These are phyloP conservation scores for Troides helena DNA, from an alignment of 2,888 invertebrate species.

Conservation along the genomic window DNA sequence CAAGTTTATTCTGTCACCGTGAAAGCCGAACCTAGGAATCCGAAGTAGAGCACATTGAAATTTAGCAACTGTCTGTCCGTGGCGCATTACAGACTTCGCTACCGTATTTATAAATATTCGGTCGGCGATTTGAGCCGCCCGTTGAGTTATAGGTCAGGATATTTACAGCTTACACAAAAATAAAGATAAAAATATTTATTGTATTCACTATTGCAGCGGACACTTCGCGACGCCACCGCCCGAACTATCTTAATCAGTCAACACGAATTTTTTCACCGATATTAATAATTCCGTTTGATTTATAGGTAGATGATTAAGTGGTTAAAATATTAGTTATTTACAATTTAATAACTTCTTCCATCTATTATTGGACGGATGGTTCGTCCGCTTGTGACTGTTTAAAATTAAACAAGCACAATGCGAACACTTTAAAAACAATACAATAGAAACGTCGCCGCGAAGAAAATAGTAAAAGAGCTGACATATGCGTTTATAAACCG, in stretches of 20 bases:
- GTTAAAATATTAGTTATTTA: conserved; percentile 12
- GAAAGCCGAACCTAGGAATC: conserved; percentile 63
- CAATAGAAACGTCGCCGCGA: conserved; percentile 36
- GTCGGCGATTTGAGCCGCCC: conserved; percentile 59
- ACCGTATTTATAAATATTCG: conserved; percentile 75
- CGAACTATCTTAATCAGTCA: conserved; percentile 18
- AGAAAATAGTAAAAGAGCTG: conserved; percentile 54
- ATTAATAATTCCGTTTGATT: background rate
- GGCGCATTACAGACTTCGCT: conserved; percentile 66
- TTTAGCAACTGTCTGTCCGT: conserved; percentile 77
- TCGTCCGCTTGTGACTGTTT: conserved; percentile 10
- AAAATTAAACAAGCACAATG: conserved; percentile 27
- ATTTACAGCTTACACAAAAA: conserved; percentile 58
- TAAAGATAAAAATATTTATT: conserved; percentile 38
- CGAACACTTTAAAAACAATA: conserved; percentile 34
- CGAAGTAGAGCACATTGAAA: conserved; percentile 76
- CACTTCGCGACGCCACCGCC: conserved; percentile 6
- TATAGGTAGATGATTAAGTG: conserved; percentile 11
- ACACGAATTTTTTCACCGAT: conserved; percentile 7
- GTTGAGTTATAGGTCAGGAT: conserved; percentile 62
- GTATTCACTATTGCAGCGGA: conserved; percentile 5
- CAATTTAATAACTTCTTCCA: conserved; percentile 8
- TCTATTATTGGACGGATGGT: conserved; percentile 13
- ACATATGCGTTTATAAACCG: conserved; percentile 70
- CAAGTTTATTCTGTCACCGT: conserved; percentile 55